phyloP scores from a whole-genome alignment of 2,113 vertebrate genomes.

The Barbus barbus region DNA sequence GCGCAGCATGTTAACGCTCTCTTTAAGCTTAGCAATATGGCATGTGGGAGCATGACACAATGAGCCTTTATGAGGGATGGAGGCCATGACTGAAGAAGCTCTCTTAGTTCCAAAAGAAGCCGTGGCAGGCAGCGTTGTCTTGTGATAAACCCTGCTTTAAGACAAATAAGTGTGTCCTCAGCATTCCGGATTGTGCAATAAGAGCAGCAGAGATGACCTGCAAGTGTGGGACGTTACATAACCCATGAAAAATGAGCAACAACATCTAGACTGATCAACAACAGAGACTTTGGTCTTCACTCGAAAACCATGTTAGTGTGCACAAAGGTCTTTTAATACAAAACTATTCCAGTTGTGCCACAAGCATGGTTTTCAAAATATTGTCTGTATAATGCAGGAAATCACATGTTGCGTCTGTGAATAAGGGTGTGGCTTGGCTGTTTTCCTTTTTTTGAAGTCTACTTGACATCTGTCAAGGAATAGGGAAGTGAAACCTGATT shows the following conservation, averaged over 20 bases:
- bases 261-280: not conserved
- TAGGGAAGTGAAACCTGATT: conserved; percentile 52
- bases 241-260: not conserved
- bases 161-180: conserved; percentile 5
- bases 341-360: no score
- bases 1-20: not conserved
- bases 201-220: not conserved
- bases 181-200: conserved; percentile 20
- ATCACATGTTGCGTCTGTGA: not conserved
- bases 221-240: conserved; percentile 3
- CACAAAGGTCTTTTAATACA: conserved; percentile 10
- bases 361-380: not conserved
- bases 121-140: not conserved
- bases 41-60: conserved; percentile 46
- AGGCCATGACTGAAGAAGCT: conserved; percentile 24
- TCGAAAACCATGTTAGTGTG: not conserved
- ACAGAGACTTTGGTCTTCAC: not conserved
- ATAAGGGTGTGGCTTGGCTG: conserved; percentile 23
- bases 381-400: not conserved
- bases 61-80: conserved; percentile 55
- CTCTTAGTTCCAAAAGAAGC: conserved; percentile 9
- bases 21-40: conserved; percentile 48
- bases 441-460: conserved; percentile 5
- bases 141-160: conserved; percentile 21
- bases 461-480: conserved; percentile 10